Base-by-base conservation (phyloP, 2,888 invertebrate species). In the Ptycholaimellus sp. region DNA sequence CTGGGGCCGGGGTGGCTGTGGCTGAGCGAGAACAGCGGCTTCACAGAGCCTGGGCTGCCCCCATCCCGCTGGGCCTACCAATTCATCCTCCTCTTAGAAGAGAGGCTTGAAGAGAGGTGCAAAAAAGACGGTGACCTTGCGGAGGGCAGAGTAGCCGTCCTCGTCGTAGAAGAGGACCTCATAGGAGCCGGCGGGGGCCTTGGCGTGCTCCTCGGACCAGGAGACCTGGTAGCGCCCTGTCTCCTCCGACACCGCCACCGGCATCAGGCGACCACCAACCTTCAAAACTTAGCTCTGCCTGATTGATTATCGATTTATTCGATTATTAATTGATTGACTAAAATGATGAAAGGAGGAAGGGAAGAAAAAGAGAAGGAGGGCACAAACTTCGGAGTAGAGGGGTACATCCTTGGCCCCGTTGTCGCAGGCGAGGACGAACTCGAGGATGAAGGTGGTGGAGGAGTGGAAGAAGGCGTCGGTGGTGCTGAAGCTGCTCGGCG, bases 391-490 rank as follows among this genome's bases (percentile, higher is more conserved):
- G n/a, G n/a, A n/a, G n/a, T n/a, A n/a, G n/a, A n/a, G n/a, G n/a
- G n/a, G n/a, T n/a, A n/a, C n/a, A n/a, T n/a, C 66, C 57, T 61
- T 59, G 27, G 59, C 51, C 36, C 58, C 59, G 50, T 63, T 64
- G 41, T 59, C 55, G 50, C 90, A 90, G 55, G 74, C 72, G 30
- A 90, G 64, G 9, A 72, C 68, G 63, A 90, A 85, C 61, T 87
- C 82, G 13, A 77, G 73, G 50, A 90, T 75, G 61, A 79, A 81
- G 1, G 82, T 85, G 47, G 87, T 77, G 72, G 59, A 76, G 45
- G 76, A 74, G 11, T 90, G 73, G 42, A 87, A 72, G 33, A 83
- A 80, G 0, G 80, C 81, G 66, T 93, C 90, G 59, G 74, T 71
- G 16, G 85, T 85, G 33, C 83, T 81, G 61, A 83, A 87, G 0